Base-by-base conservation (phyloP, 2,888 invertebrate genomes). In the Hirtodrosophila cameraria region DNA sequence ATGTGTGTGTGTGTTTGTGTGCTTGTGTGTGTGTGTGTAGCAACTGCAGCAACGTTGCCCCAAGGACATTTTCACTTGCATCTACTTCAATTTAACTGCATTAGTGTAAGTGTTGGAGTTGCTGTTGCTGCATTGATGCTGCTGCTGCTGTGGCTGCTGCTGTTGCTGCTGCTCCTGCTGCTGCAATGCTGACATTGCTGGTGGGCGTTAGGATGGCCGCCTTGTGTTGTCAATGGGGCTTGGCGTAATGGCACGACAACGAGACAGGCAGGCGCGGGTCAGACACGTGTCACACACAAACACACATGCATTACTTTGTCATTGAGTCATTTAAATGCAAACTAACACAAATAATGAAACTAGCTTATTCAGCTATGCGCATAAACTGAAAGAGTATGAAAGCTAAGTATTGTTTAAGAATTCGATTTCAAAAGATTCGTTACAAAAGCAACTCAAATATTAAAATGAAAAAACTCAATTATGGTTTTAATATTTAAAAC, bases 1-100 rank as follows among this genome's bases (percentile, higher is more conserved):
- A 33, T 46, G 16, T 30, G 25, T 45, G 28, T 43, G 28, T 33
- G 38, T 52, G 13, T 59, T 15, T 33, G 39, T 53, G 1, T 43
- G 18, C 36, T 18, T 36, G 27, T 43, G 20, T 43, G 28, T 57
- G 45, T 68, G 28, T 57, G 28, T 50, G 53, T 33, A 42, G 52
- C 45, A 49, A 41, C 42, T 48, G 57, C 67, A 57, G n/a, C 52
- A 46, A 23, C 68, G 43, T 39, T 33, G 75, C 84, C 85, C 81
- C 87, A 82, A 82, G 82, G 87, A 84, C 87, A 75, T 67, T 84
- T 75, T 61, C 75, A 73, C 78, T 86, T 69, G 75, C 84, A 80
- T 75, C 84, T 86, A 77, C 81, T 86, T 84, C 87, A 83, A 82
- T 82, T 84, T 66, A 52, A 66, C 70, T 75, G 85, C 81, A 84